A percentile compares a stretch with the other conserved stretches of the same genome.
Conservation (phyloP, 2,113 vertebrate genomes). For the Corydoras maculifer region DNA sequence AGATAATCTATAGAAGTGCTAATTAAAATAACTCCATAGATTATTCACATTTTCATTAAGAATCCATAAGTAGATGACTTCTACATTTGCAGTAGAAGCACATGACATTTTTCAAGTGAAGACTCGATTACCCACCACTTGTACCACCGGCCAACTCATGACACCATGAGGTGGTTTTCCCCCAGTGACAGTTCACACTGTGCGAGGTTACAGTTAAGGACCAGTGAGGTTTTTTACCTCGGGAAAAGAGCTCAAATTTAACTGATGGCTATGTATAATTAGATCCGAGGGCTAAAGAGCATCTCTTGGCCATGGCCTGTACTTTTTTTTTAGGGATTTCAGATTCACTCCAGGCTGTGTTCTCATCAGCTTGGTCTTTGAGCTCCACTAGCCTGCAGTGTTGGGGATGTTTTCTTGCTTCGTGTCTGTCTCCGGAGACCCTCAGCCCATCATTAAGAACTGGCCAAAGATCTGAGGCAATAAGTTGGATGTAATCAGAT, state of each 20-base stretch:
- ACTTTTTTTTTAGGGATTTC: conserved; percentile 41
- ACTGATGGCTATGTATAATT: conserved; percentile 60
- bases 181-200: conserved; percentile 21
- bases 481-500: conserved; percentile 46
- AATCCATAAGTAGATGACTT: too few species aligned
- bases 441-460: conserved; percentile 55
- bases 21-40: too few species aligned
- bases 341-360: conserved; percentile 53
- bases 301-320: conserved; percentile 46
- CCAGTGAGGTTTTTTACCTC: conserved; percentile 37
- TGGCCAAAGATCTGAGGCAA: conserved; percentile 58
- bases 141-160: too few species aligned
- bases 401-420: conserved; percentile 59
- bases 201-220: conserved; percentile 14
- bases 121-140: too few species aligned
- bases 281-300: conserved; percentile 60
- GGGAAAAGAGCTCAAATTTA: conserved; percentile 50
- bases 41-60: too few species aligned
- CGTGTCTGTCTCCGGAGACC: conserved; percentile 51
- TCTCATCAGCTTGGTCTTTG: conserved; percentile 47
- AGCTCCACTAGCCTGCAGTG: conserved; percentile 40
- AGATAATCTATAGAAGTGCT: too few species aligned
- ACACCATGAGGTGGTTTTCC: background rate
- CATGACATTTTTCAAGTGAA: too few species aligned
- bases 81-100: too few species aligned